These are phyloP conservation scores for Epiperipatus broadwayi DNA, from an alignment of 2,888 invertebrate genomes.

Conservation along the genomic window DNA sequence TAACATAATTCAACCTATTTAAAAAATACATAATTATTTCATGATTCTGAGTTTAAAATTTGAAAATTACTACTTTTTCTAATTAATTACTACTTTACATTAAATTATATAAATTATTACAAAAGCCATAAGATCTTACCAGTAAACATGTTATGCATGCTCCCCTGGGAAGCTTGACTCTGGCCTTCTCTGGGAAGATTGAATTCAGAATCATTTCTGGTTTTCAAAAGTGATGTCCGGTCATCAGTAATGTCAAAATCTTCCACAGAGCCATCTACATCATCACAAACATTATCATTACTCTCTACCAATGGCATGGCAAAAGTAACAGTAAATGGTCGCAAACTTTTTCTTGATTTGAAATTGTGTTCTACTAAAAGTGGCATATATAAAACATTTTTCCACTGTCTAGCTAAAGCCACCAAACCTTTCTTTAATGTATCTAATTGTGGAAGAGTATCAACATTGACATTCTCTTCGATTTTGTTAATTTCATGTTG, in stretches of 20 bases:
- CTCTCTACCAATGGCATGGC: constrained; percentile 36
- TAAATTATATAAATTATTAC: no score
- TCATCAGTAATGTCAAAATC: constrained; percentile 50
- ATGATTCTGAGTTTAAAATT: no score
- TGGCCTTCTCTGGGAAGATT: no score
- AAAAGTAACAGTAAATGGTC: constrained; percentile 59
- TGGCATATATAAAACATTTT: constrained; percentile 82
- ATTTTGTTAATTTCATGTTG: constrained; percentile 52
- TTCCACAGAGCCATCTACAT: constrained; percentile 27
- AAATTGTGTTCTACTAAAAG: constrained; percentile 69
- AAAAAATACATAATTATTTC: no score
- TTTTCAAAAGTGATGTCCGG: constrained; percentile 45
- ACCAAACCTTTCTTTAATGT: constrained; percentile 86
- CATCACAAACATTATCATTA: constrained; percentile 20
- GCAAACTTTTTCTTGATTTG: constrained; percentile 37
- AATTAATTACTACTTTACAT: no score
- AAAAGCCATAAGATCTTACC: no score
- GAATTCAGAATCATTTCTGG: constrained; percentile 31
- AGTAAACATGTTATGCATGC: no score
- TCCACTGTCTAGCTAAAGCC: constrained; percentile 88
- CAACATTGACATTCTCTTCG: constrained; percentile 59
- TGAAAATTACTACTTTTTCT: no score
- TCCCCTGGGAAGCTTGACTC: no score
- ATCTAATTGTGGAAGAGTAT: constrained; percentile 65
- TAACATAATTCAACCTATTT: no score